Base-by-base conservation (phyloP, 2,113 vertebrate species). In the Hepsetus odoe region DNA sequence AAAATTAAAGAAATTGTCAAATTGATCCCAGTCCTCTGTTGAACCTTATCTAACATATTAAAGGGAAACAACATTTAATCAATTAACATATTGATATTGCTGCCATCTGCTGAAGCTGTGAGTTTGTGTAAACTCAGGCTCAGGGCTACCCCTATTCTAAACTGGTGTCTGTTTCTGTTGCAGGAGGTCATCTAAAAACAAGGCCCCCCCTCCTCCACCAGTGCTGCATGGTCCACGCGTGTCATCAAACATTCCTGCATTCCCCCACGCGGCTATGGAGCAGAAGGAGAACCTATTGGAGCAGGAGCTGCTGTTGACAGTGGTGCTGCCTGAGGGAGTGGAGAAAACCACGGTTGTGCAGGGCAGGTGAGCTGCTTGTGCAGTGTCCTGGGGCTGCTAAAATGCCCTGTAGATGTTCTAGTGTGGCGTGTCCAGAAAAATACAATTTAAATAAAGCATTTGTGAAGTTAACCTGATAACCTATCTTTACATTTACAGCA, bases 251-350 rank as follows among this genome's bases (percentile, higher is more conserved):
- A 24, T 7, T 6, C 76, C 88, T 87, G 49, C 28, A 26, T 65
- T 88, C 92, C 79, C 92, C 91, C 87, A 91, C 86, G 81, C 90
- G 58, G 85, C 84, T 76, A 97, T 96, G 95, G 97, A 98, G 56
- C 95, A 95, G 86, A 96, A 96, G 76, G 96, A 97, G 83, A 95
- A 92, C 80, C 83, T 90, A 8, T 88, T 92, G 0, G 94, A 98
- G 82, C 92, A 92, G 89, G 95, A 98, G 40, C 91, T 99, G 76
- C 92, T 94, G 30, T 88, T 99, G 28, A 90, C 89, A 0, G 98
- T 99, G 76, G 90, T 98, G 70, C 90, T 99, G 38, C 98, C 98
- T n/a, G 96, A 93, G 26, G 96, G 97, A 72, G 81, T 90, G 80
- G 92, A 96, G 86, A 95, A 95, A 74, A 92, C 88, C 5, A 92